Conservation (phyloP, 2,797 vertebrate genomes). For the Scolopax rusticola region DNA sequence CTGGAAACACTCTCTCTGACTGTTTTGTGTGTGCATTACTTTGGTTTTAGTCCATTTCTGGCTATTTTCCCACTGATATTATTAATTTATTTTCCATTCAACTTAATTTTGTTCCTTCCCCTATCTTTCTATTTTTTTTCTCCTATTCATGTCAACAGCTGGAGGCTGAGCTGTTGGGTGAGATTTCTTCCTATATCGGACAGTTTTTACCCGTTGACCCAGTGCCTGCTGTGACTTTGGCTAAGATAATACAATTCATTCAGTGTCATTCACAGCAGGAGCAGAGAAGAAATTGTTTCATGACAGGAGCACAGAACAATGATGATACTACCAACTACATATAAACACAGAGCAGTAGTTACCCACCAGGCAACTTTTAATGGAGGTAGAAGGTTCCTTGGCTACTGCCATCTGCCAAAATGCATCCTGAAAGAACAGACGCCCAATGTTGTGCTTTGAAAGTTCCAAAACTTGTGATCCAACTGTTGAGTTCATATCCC, state of each 20-base stretch:
- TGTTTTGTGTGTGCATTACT: not conserved
- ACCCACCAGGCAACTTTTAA: not conserved
- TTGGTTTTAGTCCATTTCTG: not conserved
- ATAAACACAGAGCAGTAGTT: not conserved
- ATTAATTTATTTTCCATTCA: not conserved
- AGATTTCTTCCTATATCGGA: not conserved
- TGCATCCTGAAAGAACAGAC: not conserved
- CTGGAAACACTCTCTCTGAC: not conserved
- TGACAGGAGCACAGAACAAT: slow-evolving; percentile 9
- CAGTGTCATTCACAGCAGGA: slow-evolving; percentile 21
- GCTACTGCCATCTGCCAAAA: not conserved
- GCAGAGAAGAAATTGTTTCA: slow-evolving; percentile 16
- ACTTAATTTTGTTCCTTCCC: not conserved
- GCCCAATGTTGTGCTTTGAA: not conserved
- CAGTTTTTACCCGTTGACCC: not conserved
- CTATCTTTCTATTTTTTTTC: not conserved
- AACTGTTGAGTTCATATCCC: not conserved
- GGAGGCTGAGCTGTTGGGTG: slow-evolving; percentile 26
- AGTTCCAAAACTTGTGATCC: slow-evolving; percentile 8
- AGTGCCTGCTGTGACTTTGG: slow-evolving; percentile 43
- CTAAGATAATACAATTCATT: slow-evolving; percentile 28
- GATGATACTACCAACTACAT: not conserved
- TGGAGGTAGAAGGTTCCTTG: not conserved
- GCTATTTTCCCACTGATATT: not conserved
- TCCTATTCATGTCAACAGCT: not conserved